phyloP scores from a whole-genome alignment of 1,140 invertebrate species.

The Euura lappo region DNA sequence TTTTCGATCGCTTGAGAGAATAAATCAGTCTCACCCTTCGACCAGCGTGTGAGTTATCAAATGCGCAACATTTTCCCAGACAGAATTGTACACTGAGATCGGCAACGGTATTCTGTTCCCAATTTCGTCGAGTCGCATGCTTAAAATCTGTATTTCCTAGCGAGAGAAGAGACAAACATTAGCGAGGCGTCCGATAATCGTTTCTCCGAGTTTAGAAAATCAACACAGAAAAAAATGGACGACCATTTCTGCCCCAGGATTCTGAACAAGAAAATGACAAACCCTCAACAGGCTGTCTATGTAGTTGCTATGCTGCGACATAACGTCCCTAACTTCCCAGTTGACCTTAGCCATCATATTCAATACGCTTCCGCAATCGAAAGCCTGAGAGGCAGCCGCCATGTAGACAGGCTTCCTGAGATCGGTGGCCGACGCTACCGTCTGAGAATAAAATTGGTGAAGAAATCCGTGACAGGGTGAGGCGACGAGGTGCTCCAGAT shows the following conservation, averaged over 20 bases:
- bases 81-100: constrained; percentile 68
- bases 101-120: constrained; percentile 73
- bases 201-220: constrained; percentile 7
- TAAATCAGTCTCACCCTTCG: constrained; percentile 75
- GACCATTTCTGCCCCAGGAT: neutral
- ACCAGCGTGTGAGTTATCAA: constrained; percentile 86
- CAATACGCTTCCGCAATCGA: constrained; percentile 83
- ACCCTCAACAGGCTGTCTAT: constrained; percentile 75
- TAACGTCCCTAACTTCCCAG: constrained; percentile 96
- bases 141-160: constrained; percentile 81
- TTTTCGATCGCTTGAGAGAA: neutral
- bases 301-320: constrained; percentile 93
- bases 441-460: constrained; percentile 81
- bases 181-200: constrained; percentile 30
- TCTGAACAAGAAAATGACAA: constrained; percentile 32
- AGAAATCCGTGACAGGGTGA: constrained; percentile 46
- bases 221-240: no score
- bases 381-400: constrained; percentile 76
- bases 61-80: constrained; percentile 90
- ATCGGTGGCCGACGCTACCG: constrained; percentile 72
- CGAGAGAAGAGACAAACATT: no score
- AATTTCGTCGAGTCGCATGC: constrained; percentile 76
- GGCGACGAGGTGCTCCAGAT: constrained; percentile 77
- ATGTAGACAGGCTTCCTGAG: constrained; percentile 86
- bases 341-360: constrained; percentile 89